Evolutionary conservation across 2,113 vertebrate species (phyloP).

Genomic region (Edolisoma coerulescens): DNA sequence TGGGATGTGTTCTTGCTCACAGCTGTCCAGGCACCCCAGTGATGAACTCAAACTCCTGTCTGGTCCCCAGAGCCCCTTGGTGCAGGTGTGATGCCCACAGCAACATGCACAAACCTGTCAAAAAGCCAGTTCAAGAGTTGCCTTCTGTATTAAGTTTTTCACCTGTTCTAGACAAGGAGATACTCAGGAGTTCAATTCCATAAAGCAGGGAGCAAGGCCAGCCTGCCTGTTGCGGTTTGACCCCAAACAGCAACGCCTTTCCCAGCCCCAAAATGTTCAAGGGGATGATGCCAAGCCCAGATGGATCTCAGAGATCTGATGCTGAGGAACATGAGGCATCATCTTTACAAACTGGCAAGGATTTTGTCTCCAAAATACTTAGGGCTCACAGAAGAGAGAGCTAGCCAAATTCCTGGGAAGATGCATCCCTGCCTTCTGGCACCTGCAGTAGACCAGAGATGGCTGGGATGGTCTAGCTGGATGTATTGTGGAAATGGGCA

Average conservation of each 20-base stretch:
- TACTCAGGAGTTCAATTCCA: neutral
- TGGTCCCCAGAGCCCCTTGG: neutral
- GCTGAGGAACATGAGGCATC: neutral
- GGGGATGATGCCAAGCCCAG: neutral
- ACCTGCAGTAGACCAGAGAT: neutral
- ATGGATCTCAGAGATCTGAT: neutral
- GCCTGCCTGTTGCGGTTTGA: neutral
- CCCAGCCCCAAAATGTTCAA: neutral
- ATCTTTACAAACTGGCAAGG: neutral
- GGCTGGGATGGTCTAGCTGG: neutral
- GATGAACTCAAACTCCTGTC: neutral
- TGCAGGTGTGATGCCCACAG: neutral
- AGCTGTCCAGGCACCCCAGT: neutral
- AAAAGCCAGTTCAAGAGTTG: neutral
- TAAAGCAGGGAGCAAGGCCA: neutral
- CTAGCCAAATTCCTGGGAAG: neutral
- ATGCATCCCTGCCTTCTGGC: neutral
- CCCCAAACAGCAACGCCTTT: neutral
- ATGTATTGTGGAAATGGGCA: accelerated
- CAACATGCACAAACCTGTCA: accelerated
- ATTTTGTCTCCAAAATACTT: neutral
- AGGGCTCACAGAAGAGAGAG: neutral
- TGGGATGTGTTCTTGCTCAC: neutral
- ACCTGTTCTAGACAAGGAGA: neutral
- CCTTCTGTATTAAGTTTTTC: neutral